A percentile compares a stretch with the other conserved stretches of the same genome.
These are phyloP conservation scores for Peromyscus nudipes DNA, from an alignment of 2,797 vertebrate species.

Conservation along the genomic window DNA sequence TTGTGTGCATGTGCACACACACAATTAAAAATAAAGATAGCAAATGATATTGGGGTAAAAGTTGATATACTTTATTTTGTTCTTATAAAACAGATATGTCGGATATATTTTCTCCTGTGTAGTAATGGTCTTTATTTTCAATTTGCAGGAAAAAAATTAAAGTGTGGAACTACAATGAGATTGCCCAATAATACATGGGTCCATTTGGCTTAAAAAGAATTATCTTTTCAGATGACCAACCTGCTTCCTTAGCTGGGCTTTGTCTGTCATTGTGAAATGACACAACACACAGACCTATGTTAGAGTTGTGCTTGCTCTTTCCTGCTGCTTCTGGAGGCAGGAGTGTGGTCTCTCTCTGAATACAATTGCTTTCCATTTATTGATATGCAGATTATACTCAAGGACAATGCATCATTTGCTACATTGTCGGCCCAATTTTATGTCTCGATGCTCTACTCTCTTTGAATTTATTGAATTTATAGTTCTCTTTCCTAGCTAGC, in stretches of 20 bases:
- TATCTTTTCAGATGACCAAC: neutral
- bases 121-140: constrained; percentile 23
- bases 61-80: constrained; percentile 8
- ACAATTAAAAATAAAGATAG: neutral
- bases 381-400: constrained; percentile 44
- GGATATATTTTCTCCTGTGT: neutral
- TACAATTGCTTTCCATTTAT: constrained; percentile 64
- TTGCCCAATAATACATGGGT: neutral
- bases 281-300: neutral
- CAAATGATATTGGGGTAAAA: constrained; percentile 13
- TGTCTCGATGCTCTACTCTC: constrained; percentile 22
- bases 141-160: constrained; percentile 5
- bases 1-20: fast-evolving
- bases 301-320: constrained; percentile 35
- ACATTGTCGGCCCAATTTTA: constrained; percentile 60
- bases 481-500: constrained; percentile 35
- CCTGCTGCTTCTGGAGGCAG: constrained; percentile 45
- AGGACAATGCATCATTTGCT: constrained; percentile 71
- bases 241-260: neutral
- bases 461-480: constrained; percentile 58
- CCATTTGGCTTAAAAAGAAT: constrained; percentile 37
- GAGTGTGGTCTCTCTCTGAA: constrained; percentile 32
- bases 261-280: constrained; percentile 62
- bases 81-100: constrained; percentile 49
- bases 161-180: neutral